Conservation (phyloP, 2,888 invertebrate species). For the Papilio elwesi region DNA sequence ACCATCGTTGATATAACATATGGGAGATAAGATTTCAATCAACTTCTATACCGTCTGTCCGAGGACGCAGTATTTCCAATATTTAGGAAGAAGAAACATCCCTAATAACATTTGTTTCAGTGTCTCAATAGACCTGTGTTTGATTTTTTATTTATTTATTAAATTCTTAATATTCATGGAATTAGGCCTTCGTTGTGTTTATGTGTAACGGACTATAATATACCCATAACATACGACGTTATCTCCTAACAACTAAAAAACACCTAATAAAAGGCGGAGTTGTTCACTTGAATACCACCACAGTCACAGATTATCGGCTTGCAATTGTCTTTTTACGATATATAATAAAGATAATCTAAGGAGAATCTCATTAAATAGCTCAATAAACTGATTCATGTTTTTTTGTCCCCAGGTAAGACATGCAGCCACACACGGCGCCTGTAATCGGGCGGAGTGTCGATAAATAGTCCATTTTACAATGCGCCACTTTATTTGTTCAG, state of each 20-base stretch:
- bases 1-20: too few species aligned
- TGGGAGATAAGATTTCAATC: too few species aligned
- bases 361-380: conserved; percentile 56
- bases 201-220: neutral
- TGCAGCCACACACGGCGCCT: conserved; percentile 58
- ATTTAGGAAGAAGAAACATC: too few species aligned
- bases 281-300: neutral
- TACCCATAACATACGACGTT: neutral
- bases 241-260: neutral
- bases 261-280: neutral
- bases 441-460: conserved; percentile 50
- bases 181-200: neutral
- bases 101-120: too few species aligned
- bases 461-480: conserved; percentile 56
- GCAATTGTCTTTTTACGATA: neutral
- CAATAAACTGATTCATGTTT: conserved; percentile 53
- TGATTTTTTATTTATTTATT: too few species aligned
- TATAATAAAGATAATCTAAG: conserved; percentile 6
- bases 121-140: too few species aligned
- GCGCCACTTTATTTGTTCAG: conserved; percentile 46
- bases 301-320: neutral
- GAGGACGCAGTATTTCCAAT: too few species aligned
- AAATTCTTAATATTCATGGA: too few species aligned
- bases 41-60: too few species aligned
- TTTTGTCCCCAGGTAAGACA: conserved; percentile 68